Evolutionary conservation across 1,140 invertebrate genomes (phyloP).

Genomic region (Zaprionus kolodkinae): DNA sequence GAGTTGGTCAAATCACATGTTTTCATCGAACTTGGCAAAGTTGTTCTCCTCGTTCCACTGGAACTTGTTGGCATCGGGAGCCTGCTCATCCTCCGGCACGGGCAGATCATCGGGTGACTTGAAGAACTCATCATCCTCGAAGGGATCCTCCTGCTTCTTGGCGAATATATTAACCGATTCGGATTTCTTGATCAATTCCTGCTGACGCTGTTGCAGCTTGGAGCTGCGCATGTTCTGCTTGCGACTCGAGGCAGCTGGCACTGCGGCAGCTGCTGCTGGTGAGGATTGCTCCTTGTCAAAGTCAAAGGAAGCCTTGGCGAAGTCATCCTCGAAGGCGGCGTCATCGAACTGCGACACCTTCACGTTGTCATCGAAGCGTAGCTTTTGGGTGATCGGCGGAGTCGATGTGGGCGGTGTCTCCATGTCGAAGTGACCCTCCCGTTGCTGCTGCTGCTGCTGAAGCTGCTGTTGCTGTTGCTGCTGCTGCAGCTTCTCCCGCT

Average conservation of each 20-base stretch:
- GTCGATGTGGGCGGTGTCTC: conserved; percentile 57
- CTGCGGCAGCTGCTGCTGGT: conserved; percentile 37
- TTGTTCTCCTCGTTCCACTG: conserved; percentile 81
- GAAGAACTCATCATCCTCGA: conserved; percentile 94
- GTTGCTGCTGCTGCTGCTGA: conserved; percentile 13
- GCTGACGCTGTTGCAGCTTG: conserved; percentile 77
- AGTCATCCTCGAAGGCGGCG: conserved; percentile 82
- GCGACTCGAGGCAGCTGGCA: conserved; percentile 47
- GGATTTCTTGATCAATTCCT: conserved; percentile 90
- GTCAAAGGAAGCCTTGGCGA: conserved; percentile 82
- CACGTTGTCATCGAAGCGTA: conserved; percentile 83
- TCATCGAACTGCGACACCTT: conserved; percentile 84
- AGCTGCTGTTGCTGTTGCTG: conserved; percentile 45
- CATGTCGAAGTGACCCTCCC: conserved; percentile 33
- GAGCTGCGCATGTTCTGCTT: conserved; percentile 74
- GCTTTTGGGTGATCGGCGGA: conserved; percentile 77
- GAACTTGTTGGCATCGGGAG: conserved; percentile 49
- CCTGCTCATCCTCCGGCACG: conserved; percentile 24
- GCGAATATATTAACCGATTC: conserved; percentile 95
- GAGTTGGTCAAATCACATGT: conserved; percentile 84
- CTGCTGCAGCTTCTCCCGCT: conserved; percentile 83
- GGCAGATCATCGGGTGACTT: conserved; percentile 82
- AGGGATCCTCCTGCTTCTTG: conserved; percentile 91
- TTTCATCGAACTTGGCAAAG: conserved; percentile 84
- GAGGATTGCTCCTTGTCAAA: conserved; percentile 77